Conservation (phyloP, 1,140 invertebrate species). For the Bicyclus anynana region DNA sequence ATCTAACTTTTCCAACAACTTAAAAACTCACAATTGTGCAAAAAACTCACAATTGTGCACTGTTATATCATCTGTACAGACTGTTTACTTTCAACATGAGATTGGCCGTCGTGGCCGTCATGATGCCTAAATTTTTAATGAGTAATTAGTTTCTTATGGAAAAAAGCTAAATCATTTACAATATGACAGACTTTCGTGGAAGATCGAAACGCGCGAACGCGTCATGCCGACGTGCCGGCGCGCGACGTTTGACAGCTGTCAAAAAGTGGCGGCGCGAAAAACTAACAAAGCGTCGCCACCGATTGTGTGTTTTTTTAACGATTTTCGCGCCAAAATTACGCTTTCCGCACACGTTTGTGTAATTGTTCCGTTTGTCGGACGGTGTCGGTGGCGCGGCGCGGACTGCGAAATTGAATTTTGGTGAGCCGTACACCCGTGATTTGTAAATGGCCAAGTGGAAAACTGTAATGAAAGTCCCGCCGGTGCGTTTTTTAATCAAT, state of each 20-base stretch:
- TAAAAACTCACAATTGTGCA: too few relatives aligned
- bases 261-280: conserved; percentile 58
- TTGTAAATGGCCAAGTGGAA: conserved; percentile 41
- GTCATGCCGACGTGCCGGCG: conserved; percentile 34
- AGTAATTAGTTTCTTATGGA: too few relatives aligned
- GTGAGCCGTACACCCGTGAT: conserved; percentile 48
- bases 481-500: conserved; percentile 4
- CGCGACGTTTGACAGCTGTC: conserved; percentile 66
- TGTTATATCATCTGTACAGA: too few relatives aligned
- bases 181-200: too few relatives aligned
- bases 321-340: conserved; percentile 68
- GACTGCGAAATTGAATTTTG: conserved; percentile 72
- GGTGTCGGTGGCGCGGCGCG: conserved; percentile 42
- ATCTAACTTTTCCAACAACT: too few relatives aligned
- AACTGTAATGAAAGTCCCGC: conserved; percentile 13
- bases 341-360: conserved; percentile 68
- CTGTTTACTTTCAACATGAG: too few relatives aligned
- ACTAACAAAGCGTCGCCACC: conserved; percentile 56
- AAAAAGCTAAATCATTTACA: too few relatives aligned
- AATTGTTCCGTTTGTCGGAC: conserved; percentile 72
- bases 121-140: too few relatives aligned
- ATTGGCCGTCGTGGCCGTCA: too few relatives aligned
- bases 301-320: conserved; percentile 47
- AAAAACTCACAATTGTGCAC: too few relatives aligned
- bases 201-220: neutral